Base-by-base conservation (phyloP, 2,797 vertebrate genomes). In the Valencia hispanica region DNA sequence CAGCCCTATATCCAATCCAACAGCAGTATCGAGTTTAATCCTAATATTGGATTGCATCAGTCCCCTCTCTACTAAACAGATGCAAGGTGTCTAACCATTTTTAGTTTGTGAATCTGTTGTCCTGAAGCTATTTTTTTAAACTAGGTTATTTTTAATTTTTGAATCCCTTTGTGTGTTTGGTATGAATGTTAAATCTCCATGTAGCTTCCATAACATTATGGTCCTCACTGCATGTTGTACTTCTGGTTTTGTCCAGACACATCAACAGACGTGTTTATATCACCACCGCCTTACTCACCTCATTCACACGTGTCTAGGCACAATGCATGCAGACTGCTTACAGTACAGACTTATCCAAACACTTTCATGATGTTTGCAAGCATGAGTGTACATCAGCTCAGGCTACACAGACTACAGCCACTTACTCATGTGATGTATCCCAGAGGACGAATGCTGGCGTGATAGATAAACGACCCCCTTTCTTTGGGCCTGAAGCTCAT, bases 401-500 rank as follows among this genome's bases (percentile, higher is more conserved):
- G 53, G 48, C 70, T 79, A 14, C 74, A 84, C 71, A 77, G 72
- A 73, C 41, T 79, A 73, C 81, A 73, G 20, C 59, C 80, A 61
- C 79, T 77, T 61, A 79, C 74, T 75, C 59, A 78, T 27, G 72
- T 45, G 73, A 77, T 17, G 55, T 17, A 43, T 75, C 85, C 87
- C 90, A 53, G 84, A 89, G 89, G 92, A 91, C 78, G 88, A 86
- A 88, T 75, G 87, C 90, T 92, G 92, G 83, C 82, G 82, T 83
- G 81, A 79, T 84, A 92, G 93, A 95, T 93, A 91, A 94, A 94
- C 79, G 43, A 81, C 82, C 77, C 82, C 82, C 63, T 79, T 84
- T 84, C 86, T 87, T 79, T 80, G 74, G 75, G 74, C 77, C 87
- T 81, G 82, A 89, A 81, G 81, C 85, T 81, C 82, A 70, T 63